Percentiles rank a stretch among this genome's conserved stretches.
Evolutionary conservation across 2,113 vertebrate species (phyloP).

Genomic region (Lagenorhynchus albirostris): DNA sequence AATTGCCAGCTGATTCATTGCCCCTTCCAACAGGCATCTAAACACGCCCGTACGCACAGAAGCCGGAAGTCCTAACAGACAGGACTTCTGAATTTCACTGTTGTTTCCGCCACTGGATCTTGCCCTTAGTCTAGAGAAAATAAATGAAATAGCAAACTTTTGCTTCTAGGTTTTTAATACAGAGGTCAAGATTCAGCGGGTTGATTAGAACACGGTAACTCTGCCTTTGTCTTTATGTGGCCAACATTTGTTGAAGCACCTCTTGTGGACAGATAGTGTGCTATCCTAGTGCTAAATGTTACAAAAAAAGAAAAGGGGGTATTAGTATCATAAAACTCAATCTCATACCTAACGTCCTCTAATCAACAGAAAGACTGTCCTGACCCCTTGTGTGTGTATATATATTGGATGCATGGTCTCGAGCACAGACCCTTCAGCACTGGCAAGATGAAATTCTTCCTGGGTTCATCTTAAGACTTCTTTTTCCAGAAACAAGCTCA

Average conservation of each 20-base stretch:
- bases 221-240: neutral
- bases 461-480: neutral
- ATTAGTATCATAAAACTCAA: neutral
- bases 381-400: neutral
- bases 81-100: neutral
- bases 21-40: neutral
- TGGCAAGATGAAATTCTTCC: neutral
- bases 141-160: neutral
- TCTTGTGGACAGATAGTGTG: neutral
- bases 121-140: slow-evolving; percentile 23
- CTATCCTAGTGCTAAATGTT: neutral
- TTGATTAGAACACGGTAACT: neutral
- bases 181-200: neutral
- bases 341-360: neutral
- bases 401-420: neutral
- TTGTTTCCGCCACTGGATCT: neutral
- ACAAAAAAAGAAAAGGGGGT: neutral
- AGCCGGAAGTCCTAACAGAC: neutral
- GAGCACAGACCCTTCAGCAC: neutral
- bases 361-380: neutral
- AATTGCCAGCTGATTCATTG: neutral
- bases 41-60: neutral
- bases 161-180: slow-evolving; percentile 3
- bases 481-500: neutral
- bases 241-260: neutral